These are phyloP conservation scores for Desmophyllum pertusum DNA, from an alignment of 92 coral and sea anemone genomes.

Conservation along the genomic window DNA sequence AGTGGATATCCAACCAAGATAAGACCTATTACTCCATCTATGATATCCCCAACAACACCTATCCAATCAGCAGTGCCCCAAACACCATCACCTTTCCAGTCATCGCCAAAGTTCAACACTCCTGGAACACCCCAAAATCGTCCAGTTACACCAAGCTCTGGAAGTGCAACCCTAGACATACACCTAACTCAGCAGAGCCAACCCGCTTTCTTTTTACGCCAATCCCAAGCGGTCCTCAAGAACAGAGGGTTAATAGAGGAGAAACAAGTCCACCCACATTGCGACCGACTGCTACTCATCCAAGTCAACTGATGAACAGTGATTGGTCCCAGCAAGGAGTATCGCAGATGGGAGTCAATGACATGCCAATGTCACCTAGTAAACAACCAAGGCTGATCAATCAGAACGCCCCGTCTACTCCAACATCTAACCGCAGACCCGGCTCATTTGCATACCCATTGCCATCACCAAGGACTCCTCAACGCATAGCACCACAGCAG, in stretches of 20 bases:
- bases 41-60: conserved; percentile 82
- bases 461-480: conserved; percentile 87
- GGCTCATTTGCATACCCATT: conserved; percentile 93
- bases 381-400: conserved; percentile 90
- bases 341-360: conserved; percentile 55
- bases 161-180: conserved; percentile 82
- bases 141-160: conserved; percentile 94
- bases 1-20: conserved; percentile 70
- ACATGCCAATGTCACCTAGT: conserved; percentile 94
- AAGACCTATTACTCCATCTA: conserved; percentile 92
- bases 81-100: conserved; percentile 85
- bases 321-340: conserved; percentile 74
- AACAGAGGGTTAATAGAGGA: conserved; percentile 67
- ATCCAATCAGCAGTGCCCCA: conserved; percentile 70
- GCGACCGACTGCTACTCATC: conserved; percentile 97
- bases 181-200: conserved; percentile 86
- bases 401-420: conserved; percentile 76
- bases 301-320: conserved; percentile 65
- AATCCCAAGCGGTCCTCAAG: conserved; percentile 77
- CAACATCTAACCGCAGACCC: conserved; percentile 76
- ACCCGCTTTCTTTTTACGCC: conserved; percentile 96
- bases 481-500: conserved; percentile 80
- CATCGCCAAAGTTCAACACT: conserved; percentile 94
- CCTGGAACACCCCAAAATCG: conserved; percentile 95
- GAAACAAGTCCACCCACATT: conserved; percentile 93